Conservation (phyloP, 2,797 vertebrate species). For the Coracias cyanogaster region DNA sequence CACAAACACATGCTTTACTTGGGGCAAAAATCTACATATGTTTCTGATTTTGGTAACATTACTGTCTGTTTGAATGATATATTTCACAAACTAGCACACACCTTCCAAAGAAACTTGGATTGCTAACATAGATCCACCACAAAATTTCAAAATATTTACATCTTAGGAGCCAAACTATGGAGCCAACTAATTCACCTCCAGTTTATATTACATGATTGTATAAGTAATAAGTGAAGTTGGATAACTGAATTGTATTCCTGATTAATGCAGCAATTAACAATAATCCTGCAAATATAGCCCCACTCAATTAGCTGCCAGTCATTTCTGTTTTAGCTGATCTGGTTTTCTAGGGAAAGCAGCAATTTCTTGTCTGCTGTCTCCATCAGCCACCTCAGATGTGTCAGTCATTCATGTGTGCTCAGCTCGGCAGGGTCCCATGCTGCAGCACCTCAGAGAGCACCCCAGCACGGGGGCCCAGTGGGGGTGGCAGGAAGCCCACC, state of each 20-base stretch:
- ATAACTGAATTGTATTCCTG: not conserved
- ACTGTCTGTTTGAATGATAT: not conserved
- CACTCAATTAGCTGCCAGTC: not conserved
- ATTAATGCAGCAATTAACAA: not conserved
- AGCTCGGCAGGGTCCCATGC: not conserved
- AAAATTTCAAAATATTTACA: conserved; percentile 34
- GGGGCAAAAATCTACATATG: not conserved
- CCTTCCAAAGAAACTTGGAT: not conserved
- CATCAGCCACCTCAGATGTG: not conserved
- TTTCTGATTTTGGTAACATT: conserved; percentile 23
- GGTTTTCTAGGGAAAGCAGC: not conserved
- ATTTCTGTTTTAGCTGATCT: not conserved
- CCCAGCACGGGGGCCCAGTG: rapidly evolving
- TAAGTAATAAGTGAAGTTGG: not conserved
- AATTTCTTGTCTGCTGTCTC: not conserved
- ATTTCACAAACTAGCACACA: not conserved
- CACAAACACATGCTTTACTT: not conserved
- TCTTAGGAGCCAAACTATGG: not conserved
- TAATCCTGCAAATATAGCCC: not conserved
- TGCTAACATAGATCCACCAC: not conserved
- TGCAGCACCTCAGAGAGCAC: not conserved
- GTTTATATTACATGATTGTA: not conserved
- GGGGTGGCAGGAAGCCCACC: not conserved
- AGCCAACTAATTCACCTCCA: not conserved
- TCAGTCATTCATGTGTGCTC: rapidly evolving